phyloP scores from a whole-genome alignment of 2,888 invertebrate species.

The Lochmaea crataegi region DNA sequence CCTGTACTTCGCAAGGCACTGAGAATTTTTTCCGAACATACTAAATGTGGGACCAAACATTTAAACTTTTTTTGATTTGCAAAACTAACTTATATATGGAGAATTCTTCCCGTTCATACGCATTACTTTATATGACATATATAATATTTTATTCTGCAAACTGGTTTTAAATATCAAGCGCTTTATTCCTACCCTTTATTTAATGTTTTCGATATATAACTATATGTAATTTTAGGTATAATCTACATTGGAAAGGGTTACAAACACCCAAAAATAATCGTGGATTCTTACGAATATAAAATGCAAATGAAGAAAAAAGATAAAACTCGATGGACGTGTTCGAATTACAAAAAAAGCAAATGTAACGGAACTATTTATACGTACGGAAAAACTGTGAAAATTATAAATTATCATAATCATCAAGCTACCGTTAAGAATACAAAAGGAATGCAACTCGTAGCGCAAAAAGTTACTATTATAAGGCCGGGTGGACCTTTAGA shows the following conservation, averaged over 20 bases:
- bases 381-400: constrained; percentile 36
- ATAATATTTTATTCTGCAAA: no score
- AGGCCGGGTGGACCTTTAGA: constrained; percentile 18
- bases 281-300: constrained; percentile 43
- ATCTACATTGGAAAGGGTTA: constrained; percentile 49
- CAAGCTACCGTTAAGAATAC: constrained; percentile 13
- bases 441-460: constrained; percentile 22
- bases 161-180: no score
- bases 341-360: constrained; percentile 37
- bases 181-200: no score
- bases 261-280: constrained; percentile 47
- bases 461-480: constrained; percentile 35
- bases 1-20: no score
- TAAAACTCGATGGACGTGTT: constrained; percentile 46
- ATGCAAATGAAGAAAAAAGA: constrained; percentile 37
- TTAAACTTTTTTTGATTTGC: no score
- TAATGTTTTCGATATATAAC: neutral
- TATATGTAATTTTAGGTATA: constrained; percentile 41
- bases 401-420: constrained; percentile 34
- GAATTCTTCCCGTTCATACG: no score
- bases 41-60: no score
- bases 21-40: no score
- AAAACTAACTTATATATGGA: no score
- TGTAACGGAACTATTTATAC: constrained; percentile 39
- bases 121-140: no score